Percentiles rank a stretch among this genome's conserved stretches.
Evolutionary conservation across 2,113 vertebrate species (phyloP).

Genomic region (Tichodroma muraria): DNA sequence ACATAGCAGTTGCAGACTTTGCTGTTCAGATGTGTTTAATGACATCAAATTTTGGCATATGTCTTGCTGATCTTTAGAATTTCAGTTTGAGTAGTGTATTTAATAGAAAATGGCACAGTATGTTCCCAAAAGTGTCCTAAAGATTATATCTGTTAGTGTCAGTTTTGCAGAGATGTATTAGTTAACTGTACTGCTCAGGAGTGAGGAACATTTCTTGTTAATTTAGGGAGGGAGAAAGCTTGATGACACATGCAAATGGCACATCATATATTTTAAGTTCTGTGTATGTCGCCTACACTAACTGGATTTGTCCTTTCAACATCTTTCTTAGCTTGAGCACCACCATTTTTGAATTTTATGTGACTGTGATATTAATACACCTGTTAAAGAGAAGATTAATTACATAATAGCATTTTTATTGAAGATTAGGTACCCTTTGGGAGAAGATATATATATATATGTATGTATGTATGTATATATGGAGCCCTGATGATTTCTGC

Average conservation of each 20-base stretch:
- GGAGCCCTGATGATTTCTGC: not conserved
- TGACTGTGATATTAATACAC: conserved; percentile 20
- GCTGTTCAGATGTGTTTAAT: not conserved
- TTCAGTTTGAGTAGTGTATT: not conserved
- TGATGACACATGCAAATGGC: conserved; percentile 55
- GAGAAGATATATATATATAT: not conserved
- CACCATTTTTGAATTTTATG: not conserved
- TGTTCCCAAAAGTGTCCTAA: conserved; percentile 43
- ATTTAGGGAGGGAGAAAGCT: conserved; percentile 47
- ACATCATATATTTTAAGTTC: conserved; percentile 57
- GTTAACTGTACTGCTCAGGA: conserved; percentile 39
- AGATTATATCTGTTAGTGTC: conserved; percentile 8
- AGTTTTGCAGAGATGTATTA: conserved; percentile 33
- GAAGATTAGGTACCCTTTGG: not conserved
- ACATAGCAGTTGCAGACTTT: not conserved
- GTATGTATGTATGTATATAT: not conserved
- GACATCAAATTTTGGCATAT: not conserved
- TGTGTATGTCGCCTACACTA: conserved; percentile 27
- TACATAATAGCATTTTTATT: not conserved
- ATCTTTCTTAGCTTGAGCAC: conserved; percentile 1
- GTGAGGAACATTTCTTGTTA: conserved; percentile 50
- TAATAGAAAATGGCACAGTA: conserved; percentile 5
- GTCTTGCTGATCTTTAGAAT: not conserved
- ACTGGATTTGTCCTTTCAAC: conserved; percentile 43
- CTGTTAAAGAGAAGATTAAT: conserved; percentile 2